These are phyloP conservation scores for Aeoliscus strigatus DNA, from an alignment of 2,797 vertebrate species.

Conservation along the genomic window DNA sequence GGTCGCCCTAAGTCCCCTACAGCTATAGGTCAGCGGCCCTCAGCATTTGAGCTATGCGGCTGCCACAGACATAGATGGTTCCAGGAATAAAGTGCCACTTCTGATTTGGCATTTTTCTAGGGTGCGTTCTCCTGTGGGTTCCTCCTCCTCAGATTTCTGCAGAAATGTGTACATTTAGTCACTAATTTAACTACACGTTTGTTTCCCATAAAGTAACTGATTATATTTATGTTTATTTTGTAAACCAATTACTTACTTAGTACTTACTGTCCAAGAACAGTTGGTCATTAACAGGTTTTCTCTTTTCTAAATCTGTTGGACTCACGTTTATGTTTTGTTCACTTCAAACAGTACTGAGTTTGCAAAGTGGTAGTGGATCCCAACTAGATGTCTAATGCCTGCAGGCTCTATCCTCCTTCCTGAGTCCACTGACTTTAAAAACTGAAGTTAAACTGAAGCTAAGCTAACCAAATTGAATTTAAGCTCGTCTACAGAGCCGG, in stretches of 20 bases:
- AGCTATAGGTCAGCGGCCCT: slow-evolving; percentile 42
- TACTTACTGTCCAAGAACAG: too few relatives aligned
- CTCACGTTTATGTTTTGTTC: too few relatives aligned
- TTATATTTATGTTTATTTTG: too few relatives aligned
- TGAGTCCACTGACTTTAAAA: slow-evolving; percentile 11
- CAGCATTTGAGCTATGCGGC: slow-evolving; percentile 22
- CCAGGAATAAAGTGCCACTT: slow-evolving; percentile 1
- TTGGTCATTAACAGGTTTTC: too few relatives aligned
- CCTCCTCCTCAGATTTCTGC: too few relatives aligned
- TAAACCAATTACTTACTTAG: too few relatives aligned
- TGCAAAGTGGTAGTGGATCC: slow-evolving; percentile 8
- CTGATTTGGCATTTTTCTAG: too few relatives aligned
- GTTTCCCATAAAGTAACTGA: too few relatives aligned
- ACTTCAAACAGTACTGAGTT: slow-evolving; percentile 10
- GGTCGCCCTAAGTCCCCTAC: slow-evolving; percentile 30
- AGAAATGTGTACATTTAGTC: too few relatives aligned
- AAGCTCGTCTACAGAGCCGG: slow-evolving; percentile 10
- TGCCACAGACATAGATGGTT: slow-evolving; percentile 13
- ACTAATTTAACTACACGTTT: too few relatives aligned
- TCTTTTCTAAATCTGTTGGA: too few relatives aligned
- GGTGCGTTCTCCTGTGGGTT: too few relatives aligned
- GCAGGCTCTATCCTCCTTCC: background rate
- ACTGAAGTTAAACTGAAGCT: slow-evolving; percentile 2
- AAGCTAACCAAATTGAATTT: slow-evolving; percentile 6
- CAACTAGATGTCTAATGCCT: slow-evolving; percentile 9